phyloP scores from a whole-genome alignment of 2,888 invertebrate species.

The Patella pellucida region DNA sequence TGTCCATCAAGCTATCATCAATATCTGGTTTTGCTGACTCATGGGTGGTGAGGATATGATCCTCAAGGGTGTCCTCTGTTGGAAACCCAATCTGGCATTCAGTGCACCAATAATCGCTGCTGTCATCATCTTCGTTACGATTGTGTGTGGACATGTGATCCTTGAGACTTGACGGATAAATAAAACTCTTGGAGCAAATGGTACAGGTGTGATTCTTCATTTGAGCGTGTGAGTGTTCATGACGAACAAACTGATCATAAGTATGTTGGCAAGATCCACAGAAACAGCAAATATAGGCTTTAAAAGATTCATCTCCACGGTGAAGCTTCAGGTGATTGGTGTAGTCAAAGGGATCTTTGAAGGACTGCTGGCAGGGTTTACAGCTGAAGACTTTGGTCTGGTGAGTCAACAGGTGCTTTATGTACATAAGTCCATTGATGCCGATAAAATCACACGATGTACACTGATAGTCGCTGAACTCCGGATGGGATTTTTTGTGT shows the following conservation, averaged over 20 bases:
- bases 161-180: conserved; percentile 44
- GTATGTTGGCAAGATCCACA: conserved; percentile 44
- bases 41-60: conserved; percentile 49
- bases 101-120: conserved; percentile 55
- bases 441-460: conserved; percentile 52
- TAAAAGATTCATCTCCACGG: conserved; percentile 43
- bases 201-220: conserved; percentile 44
- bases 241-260: conserved; percentile 54
- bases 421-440: conserved; percentile 47
- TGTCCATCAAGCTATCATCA: not conserved
- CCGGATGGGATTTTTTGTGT: conserved; percentile 55
- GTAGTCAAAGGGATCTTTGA: conserved; percentile 54
- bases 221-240: conserved; percentile 57
- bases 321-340: conserved; percentile 54
- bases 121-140: conserved; percentile 15
- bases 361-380: conserved; percentile 46
- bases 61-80: conserved; percentile 45
- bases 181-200: conserved; percentile 49
- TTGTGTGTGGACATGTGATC: conserved; percentile 51
- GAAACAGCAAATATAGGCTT: conserved; percentile 53
- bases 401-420: conserved; percentile 53
- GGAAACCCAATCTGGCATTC: conserved; percentile 57
- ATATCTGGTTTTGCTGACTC: conserved; percentile 26
- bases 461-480: conserved; percentile 51
- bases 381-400: conserved; percentile 44